Base-by-base conservation (phyloP, 2,113 vertebrate species). In the Amblyopsis rosae region DNA sequence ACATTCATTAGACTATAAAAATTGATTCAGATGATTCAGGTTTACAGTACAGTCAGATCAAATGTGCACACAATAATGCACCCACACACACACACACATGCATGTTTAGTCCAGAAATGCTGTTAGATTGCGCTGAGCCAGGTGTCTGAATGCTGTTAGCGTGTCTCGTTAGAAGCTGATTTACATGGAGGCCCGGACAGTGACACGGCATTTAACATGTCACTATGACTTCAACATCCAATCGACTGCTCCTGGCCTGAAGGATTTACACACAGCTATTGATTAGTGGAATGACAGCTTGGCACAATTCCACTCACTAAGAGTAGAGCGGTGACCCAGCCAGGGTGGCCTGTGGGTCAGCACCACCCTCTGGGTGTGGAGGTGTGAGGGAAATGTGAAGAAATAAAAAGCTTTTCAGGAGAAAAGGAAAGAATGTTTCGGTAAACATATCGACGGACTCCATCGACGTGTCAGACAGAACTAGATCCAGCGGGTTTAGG, bases 111-210 rank as follows among this genome's bases (percentile, higher is more conserved):
- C 2, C 33, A 35, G 4, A 15, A 54, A 58, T 74, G 57, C 46
- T 65, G 65, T 68, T 77, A 17, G 72, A 17, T 10, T 0, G 16
- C 2, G 16, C 80, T 68, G 48, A 55, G 35, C 64, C 68, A 84
- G 82, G 79, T 81, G 69, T 75, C 75, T 65, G 58, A 62, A 63
- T 35, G 65, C 62, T 83, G 75, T 81, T 77, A 82, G 76, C 78
- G 69, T 61, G 65, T 85, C 85, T 91, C 82, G 76, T 91, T 89
- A 88, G 69, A 77, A 62, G 67, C 50, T 82, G 82, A 89, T 91
- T 89, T 87, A 82, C 81, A 84, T 85, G 59, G 76, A 71, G 70
- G 76, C 57, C 49, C 58, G 67, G 61, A 72, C 61, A 76, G 33
- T 33, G 13, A 80, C 75, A 61, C 83, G 87, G 67, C 81, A 76